These are phyloP conservation scores for Casuarius casuarius DNA, from an alignment of 2,113 vertebrate genomes.

Conservation along the genomic window DNA sequence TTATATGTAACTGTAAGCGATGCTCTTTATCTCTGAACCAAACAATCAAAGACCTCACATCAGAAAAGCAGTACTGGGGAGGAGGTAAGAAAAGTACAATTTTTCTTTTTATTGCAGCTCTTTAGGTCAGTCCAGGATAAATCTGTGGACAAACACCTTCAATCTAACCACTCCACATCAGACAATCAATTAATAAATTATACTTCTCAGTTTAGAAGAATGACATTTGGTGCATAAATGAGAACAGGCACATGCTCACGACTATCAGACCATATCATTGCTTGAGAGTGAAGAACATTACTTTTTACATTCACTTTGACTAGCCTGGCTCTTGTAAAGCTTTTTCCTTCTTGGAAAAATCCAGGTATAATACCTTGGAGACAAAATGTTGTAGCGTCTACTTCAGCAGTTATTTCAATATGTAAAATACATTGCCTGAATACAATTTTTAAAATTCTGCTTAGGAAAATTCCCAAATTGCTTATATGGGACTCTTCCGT, in stretches of 20 bases:
- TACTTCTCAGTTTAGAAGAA: background rate
- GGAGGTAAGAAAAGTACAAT: background rate
- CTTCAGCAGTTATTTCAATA: background rate
- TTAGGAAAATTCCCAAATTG: background rate
- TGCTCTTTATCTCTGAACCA: background rate
- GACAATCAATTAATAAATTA: background rate
- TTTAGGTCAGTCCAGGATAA: background rate
- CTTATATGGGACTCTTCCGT: background rate
- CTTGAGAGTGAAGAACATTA: background rate
- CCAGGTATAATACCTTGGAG: background rate
- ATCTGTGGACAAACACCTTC: background rate
- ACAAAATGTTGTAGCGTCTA: background rate
- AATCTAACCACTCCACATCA: background rate
- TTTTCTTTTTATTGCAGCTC: background rate
- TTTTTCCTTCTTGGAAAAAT: background rate
- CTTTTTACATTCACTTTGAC: background rate
- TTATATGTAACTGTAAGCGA: background rate
- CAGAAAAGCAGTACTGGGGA: fast-evolving
- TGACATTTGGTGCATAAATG: background rate
- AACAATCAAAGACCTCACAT: background rate
- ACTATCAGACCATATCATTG: background rate
- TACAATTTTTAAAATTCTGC: background rate
- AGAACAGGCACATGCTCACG: background rate
- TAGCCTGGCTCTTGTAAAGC: background rate
- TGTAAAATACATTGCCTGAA: background rate